Evolutionary conservation across 2,113 vertebrate genomes (phyloP).

Genomic region (Pipa parva): DNA sequence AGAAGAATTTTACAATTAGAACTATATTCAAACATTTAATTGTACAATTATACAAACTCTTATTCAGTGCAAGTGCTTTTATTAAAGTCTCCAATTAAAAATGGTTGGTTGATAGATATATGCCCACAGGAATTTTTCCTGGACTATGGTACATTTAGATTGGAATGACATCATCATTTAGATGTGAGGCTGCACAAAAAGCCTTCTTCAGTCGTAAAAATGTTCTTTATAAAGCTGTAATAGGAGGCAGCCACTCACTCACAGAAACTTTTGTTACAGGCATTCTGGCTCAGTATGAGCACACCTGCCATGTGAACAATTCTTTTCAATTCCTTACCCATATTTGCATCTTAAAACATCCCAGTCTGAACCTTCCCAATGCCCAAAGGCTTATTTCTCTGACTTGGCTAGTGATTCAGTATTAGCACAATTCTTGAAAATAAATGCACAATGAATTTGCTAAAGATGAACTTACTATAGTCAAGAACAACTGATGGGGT

Average conservation of each 20-base stretch:
- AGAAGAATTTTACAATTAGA: neutral
- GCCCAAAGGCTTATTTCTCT: neutral
- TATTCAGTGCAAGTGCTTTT: neutral
- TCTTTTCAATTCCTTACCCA: constrained; percentile 49
- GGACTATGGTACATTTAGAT: constrained; percentile 40
- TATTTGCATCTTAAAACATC: constrained; percentile 56
- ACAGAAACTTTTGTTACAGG: constrained; percentile 44
- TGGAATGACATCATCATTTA: constrained; percentile 49
- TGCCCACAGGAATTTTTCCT: constrained; percentile 38
- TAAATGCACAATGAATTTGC: too few species aligned
- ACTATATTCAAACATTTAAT: constrained; percentile 22
- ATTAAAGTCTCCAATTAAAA: constrained; percentile 34
- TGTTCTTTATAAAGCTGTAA: constrained; percentile 34
- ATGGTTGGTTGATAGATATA: neutral
- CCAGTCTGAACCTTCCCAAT: constrained; percentile 10
- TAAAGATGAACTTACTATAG: too few species aligned
- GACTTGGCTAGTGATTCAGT: neutral
- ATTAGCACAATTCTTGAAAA: too few species aligned
- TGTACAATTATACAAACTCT: neutral
- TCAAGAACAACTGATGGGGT: too few species aligned
- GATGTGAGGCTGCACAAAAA: constrained; percentile 49
- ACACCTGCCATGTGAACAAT: constrained; percentile 37
- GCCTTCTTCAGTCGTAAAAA: constrained; percentile 46
- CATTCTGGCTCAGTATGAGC: constrained; percentile 39
- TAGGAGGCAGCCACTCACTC: constrained; percentile 43